These are phyloP conservation scores for Oplegnathus fasciatus DNA, from an alignment of 2,113 vertebrate species.

Conservation along the genomic window DNA sequence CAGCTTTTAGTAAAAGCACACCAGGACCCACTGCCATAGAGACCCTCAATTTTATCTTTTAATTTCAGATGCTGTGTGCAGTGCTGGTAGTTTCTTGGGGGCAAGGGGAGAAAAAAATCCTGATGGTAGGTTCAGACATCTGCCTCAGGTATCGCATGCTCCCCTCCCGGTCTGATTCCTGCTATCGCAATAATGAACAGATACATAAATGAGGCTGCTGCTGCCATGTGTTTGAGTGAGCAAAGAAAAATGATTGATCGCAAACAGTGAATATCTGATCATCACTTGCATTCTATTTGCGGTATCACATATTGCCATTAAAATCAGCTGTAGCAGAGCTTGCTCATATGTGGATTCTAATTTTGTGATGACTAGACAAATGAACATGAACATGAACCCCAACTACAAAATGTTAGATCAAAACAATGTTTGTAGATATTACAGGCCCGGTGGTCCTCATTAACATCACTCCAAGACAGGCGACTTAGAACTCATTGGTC, in stretches of 20 bases:
- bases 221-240: not conserved
- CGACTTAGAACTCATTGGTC: slow-evolving; percentile 12
- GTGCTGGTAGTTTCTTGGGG: slow-evolving; percentile 42
- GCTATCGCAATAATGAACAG: slow-evolving; percentile 45
- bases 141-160: slow-evolving; percentile 53
- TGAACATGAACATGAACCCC: not conserved
- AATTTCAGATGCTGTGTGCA: slow-evolving; percentile 51
- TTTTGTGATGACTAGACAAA: slow-evolving; percentile 37
- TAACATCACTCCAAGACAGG: slow-evolving; percentile 40
- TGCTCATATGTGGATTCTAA: not conserved
- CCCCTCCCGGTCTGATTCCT: slow-evolving; percentile 26
- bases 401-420: slow-evolving; percentile 9
- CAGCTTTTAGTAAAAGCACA: slow-evolving; percentile 30
- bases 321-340: not conserved
- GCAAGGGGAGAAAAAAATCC: slow-evolving; percentile 12
- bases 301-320: slow-evolving; percentile 3
- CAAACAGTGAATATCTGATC: slow-evolving; percentile 10
- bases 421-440: slow-evolving; percentile 17
- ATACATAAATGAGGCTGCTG: slow-evolving; percentile 27
- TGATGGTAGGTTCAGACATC: slow-evolving; percentile 39
- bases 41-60: slow-evolving; percentile 56
- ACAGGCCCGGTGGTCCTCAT: slow-evolving; percentile 30
- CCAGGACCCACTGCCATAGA: slow-evolving; percentile 6
- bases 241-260: slow-evolving; percentile 15
- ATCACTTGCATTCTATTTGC: not conserved